phyloP scores from a whole-genome alignment of 2,113 vertebrate genomes.

The Hippocampus comes region DNA sequence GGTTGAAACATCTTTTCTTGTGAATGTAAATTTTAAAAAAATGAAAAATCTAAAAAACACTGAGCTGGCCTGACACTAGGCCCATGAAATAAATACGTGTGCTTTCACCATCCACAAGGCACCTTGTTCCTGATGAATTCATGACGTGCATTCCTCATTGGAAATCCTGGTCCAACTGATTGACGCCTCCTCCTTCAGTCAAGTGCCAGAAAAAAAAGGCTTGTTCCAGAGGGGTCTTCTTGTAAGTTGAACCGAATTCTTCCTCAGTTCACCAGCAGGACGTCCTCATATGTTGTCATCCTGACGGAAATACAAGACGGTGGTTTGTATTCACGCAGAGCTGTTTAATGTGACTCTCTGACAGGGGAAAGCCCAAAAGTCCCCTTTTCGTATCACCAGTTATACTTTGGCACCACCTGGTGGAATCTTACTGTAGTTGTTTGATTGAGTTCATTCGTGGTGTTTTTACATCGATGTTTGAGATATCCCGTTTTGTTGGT shows the following conservation, averaged over 20 bases:
- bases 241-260: conserved; percentile 11
- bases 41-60: conserved; percentile 15
- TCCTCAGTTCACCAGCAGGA: conserved; percentile 73
- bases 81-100: conserved; percentile 22
- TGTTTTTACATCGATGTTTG: too few relatives aligned
- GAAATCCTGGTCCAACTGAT: conserved; percentile 11
- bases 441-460: too few relatives aligned
- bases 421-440: too few relatives aligned
- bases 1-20: conserved; percentile 16
- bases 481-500: too few relatives aligned
- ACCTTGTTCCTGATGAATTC: conserved; percentile 3
- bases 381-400: too few relatives aligned
- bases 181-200: neutral
- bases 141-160: neutral
- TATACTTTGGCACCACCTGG: too few relatives aligned
- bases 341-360: too few relatives aligned
- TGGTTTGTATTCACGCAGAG: neutral
- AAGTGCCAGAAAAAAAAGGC: neutral
- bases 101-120: conserved; percentile 6
- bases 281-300: conserved; percentile 76
- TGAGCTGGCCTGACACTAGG: neutral
- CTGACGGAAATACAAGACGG: conserved; percentile 40
- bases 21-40: conserved; percentile 9
- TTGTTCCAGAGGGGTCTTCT: conserved; percentile 6
- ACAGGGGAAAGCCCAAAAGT: too few relatives aligned